Conservation (phyloP, 1,140 invertebrate genomes). For the Heterodera carotae region DNA sequence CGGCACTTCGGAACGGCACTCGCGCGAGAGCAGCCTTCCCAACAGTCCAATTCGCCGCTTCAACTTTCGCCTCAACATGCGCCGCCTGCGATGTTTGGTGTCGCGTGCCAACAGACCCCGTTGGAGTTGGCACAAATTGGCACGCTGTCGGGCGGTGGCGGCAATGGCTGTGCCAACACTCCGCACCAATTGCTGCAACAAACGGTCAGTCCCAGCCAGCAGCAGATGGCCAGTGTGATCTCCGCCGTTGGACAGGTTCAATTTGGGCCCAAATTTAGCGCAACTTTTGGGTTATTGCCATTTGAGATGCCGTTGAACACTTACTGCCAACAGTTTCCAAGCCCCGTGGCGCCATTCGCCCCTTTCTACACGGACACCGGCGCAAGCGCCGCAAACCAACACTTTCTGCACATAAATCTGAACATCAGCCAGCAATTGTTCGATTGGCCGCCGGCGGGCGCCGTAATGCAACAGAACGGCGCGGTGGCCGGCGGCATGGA, state of each 20-base stretch:
- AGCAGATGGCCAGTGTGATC: conserved; percentile 38
- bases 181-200: conserved; percentile 16
- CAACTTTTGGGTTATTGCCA: not conserved
- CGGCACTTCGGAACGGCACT: not conserved
- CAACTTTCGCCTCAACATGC: not conserved
- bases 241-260: conserved; percentile 40
- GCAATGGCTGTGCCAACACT: not conserved
- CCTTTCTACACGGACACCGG: not conserved
- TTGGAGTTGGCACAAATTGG: conserved; percentile 8
- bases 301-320: conserved; percentile 11
- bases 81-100: not conserved
- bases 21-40: not conserved
- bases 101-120: not conserved
- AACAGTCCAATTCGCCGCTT: conserved; percentile 9
- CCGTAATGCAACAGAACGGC: not conserved
- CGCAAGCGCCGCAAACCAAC: not conserved
- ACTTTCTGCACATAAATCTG: conserved; percentile 13
- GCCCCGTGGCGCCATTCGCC: not conserved
- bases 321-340: conserved; percentile 25
- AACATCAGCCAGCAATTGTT: conserved; percentile 18
- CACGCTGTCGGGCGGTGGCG: not conserved
- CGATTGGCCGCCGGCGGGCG: not conserved
- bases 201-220: not conserved
- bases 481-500: not conserved
- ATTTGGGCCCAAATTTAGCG: not conserved